These are phyloP conservation scores for Upupa epops DNA, from an alignment of 2,113 vertebrate species.

Conservation along the genomic window DNA sequence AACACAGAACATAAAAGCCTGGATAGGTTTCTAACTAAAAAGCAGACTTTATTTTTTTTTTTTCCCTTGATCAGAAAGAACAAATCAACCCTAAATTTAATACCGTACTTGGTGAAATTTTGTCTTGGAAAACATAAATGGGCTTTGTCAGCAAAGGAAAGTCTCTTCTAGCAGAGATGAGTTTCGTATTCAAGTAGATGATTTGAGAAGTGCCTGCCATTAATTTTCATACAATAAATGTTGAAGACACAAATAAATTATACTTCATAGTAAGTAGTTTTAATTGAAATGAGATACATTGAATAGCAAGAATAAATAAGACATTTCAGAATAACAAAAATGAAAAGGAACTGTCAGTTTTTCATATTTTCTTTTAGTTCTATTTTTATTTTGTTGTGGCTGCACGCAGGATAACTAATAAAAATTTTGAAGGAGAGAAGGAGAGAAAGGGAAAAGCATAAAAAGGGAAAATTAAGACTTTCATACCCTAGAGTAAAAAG, in stretches of 20 bases:
- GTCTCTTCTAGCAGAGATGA: neutral
- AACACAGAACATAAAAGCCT: neutral
- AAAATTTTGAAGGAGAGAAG: neutral
- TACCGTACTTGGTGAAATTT: neutral
- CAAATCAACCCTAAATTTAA: neutral
- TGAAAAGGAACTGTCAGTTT: neutral
- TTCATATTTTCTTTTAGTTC: neutral
- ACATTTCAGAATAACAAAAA: neutral
- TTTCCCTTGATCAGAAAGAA: neutral
- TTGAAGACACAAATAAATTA: neutral
- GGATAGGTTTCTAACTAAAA: neutral
- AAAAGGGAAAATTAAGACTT: neutral
- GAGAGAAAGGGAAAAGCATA: accelerated
- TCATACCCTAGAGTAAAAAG: neutral
- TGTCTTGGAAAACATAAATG: accelerated
- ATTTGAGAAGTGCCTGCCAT: neutral
- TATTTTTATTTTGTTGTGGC: neutral
- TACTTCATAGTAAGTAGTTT: neutral
- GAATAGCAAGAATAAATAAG: neutral
- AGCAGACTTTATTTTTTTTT: neutral
- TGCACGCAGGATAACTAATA: neutral
- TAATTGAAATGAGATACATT: neutral
- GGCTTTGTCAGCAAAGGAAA: neutral
- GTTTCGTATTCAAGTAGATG: neutral
- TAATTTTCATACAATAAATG: neutral